Base-by-base conservation (phyloP, 2,113 vertebrate species). In the Alethe diademata region DNA sequence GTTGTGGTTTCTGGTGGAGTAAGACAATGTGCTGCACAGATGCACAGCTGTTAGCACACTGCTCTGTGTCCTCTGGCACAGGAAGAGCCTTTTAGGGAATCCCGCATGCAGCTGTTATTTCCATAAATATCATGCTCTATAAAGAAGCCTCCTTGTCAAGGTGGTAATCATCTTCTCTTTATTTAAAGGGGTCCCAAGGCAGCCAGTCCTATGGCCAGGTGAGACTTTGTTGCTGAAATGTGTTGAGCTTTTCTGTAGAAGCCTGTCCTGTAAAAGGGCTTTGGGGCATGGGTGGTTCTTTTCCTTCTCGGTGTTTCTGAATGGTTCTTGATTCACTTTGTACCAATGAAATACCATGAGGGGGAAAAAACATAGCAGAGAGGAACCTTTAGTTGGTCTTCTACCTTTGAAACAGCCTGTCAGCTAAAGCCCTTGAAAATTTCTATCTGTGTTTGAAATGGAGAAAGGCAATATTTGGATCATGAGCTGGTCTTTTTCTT, bases 211-310 rank as follows among this genome's bases (percentile, higher is more conserved):
- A 47, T 33, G 26, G 79, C 7, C 95, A 93, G 95, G 83, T 93
- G 18, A 91, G 47, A 26, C 2, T 1, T 56, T 60, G 43, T 36
- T 66, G 14, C 47, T 75, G n/a, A 23, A 61, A 29, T 35, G 3
- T 4, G 0, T 8, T 45, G 19, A 25, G 26, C 6, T 61, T 56
- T 81, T 66, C 35, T 57, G 5, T 4, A 19, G 14, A 19, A 14
- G 1, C 11, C 48, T 67, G 7, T 28, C 20, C 12, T 64, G 23
- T 40, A 12, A 54, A 23, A 7, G 12, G 9, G 8, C 11, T 31
- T n/a, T 3, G 3, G 13, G 3, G 2, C 1, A 4, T 57, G 13
- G 5, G 3, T 1, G 1, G 0, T 3, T 3, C 16, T 40, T 62
- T 42, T 29, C 19, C 43, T 45, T 45, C 43, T 47, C 4, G 20